phyloP scores from a whole-genome alignment of 35 echinoderm and acorn worm genomes.

The Apostichopus japonicus region DNA sequence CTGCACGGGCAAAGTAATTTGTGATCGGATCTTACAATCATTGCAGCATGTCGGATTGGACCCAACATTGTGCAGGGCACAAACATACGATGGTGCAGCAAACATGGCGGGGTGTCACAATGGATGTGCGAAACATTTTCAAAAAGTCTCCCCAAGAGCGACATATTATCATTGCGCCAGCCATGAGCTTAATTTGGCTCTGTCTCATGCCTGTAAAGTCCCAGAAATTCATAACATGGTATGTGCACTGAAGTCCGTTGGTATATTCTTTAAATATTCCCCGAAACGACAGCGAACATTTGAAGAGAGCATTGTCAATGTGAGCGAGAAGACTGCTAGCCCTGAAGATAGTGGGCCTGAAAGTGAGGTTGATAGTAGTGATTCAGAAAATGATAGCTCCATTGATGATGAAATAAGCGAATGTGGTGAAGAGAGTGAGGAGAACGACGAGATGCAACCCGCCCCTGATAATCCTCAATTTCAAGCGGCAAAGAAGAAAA shows the following conservation, averaged over 20 bases:
- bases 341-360: too few species aligned
- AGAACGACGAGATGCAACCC: too few species aligned
- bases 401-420: too few species aligned
- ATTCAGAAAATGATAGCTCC: too few species aligned
- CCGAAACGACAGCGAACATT: conserved; percentile 57
- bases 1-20: conserved; percentile 4
- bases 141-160: conserved; percentile 32
- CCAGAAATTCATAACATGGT: conserved; percentile 60
- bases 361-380: too few species aligned
- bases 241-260: neutral
- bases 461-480: too few species aligned
- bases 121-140: conserved; percentile 30
- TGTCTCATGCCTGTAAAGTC: conserved; percentile 21
- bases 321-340: too few species aligned
- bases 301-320: conserved; percentile 18
- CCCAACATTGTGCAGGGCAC: conserved; percentile 12
- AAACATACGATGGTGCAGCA: conserved; percentile 58
- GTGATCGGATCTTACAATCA: neutral
- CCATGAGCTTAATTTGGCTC: conserved; percentile 52
- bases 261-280: conserved; percentile 47
- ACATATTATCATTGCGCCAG: conserved; percentile 68
- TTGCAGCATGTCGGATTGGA: conserved; percentile 21
- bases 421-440: too few species aligned
- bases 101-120: conserved; percentile 59
- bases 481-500: neutral